These are phyloP conservation scores for Zaprionus kolodkinae DNA, from an alignment of 1,140 invertebrate species.

Conservation along the genomic window DNA sequence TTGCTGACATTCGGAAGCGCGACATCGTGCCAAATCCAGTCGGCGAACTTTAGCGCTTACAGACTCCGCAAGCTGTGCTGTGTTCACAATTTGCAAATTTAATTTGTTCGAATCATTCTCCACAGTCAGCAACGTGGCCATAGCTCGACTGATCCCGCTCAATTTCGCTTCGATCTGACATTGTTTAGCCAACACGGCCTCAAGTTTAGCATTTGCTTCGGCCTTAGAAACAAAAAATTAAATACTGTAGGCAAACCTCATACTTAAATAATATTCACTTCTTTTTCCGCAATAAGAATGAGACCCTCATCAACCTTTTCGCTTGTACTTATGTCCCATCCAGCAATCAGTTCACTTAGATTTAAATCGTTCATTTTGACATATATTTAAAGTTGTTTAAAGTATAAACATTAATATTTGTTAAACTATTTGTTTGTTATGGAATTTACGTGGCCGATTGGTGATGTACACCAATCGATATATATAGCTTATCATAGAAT, in stretches of 20 bases:
- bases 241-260: neutral
- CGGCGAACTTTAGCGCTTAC: slow-evolving; percentile 98
- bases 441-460: slow-evolving; percentile 46
- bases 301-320: slow-evolving; percentile 61
- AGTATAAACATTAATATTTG: slow-evolving; percentile 7
- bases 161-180: slow-evolving; percentile 87
- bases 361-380: slow-evolving; percentile 27
- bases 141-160: slow-evolving; percentile 84
- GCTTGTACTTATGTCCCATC: slow-evolving; percentile 54
- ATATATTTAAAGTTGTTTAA: neutral
- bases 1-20: slow-evolving; percentile 97
- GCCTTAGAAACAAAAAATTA: slow-evolving; percentile 77
- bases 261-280: slow-evolving; percentile 39
- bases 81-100: slow-evolving; percentile 93
- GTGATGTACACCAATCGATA: neutral
- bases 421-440: slow-evolving; percentile 26
- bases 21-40: slow-evolving; percentile 95
- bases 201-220: slow-evolving; percentile 85
- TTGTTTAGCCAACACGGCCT: slow-evolving; percentile 85
- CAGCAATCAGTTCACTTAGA: slow-evolving; percentile 20
- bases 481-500: neutral
- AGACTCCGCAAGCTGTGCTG: slow-evolving; percentile 95
- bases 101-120: slow-evolving; percentile 90
- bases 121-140: slow-evolving; percentile 86
- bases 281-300: slow-evolving; percentile 57